Conservation (phyloP, 2,113 vertebrate species). For the Tricholaema leucomelas region DNA sequence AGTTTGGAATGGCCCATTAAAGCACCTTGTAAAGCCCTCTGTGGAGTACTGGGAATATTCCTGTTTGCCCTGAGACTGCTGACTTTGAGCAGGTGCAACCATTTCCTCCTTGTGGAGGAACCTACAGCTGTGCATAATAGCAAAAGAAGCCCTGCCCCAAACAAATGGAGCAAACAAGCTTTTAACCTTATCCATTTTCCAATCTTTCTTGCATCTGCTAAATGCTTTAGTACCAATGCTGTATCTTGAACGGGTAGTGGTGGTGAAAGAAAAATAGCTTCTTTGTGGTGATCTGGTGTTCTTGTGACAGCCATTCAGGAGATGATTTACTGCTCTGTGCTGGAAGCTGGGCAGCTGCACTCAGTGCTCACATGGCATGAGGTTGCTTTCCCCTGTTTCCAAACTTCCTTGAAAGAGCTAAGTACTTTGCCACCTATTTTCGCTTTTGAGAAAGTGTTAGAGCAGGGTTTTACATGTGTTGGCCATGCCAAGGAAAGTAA, state of each 20-base stretch:
- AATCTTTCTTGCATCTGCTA: not conserved
- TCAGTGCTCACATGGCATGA: not conserved
- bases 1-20: not conserved
- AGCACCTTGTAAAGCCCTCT: not conserved
- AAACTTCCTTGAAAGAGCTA: slow-evolving; percentile 40
- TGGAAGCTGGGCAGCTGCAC: not conserved
- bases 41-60: not conserved
- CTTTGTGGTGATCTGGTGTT: slow-evolving; percentile 11
- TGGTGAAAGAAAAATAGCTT: not conserved
- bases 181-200: not conserved
- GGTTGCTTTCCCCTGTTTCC: not conserved
- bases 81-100: not conserved
- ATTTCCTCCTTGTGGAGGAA: not conserved
- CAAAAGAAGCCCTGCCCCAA: not conserved
- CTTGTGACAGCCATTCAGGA: slow-evolving; percentile 12
- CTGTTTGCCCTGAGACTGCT: not conserved
- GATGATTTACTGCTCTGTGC: slow-evolving; percentile 24
- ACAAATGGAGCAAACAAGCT: not conserved
- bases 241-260: not conserved
- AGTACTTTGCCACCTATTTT: slow-evolving; percentile 19
- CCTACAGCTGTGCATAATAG: not conserved
- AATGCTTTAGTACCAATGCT: not conserved
- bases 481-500: slow-evolving; percentile 17
- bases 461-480: not conserved
- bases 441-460: not conserved